Conservation (phyloP, 2,113 vertebrate species). For the Cardinalis cardinalis region DNA sequence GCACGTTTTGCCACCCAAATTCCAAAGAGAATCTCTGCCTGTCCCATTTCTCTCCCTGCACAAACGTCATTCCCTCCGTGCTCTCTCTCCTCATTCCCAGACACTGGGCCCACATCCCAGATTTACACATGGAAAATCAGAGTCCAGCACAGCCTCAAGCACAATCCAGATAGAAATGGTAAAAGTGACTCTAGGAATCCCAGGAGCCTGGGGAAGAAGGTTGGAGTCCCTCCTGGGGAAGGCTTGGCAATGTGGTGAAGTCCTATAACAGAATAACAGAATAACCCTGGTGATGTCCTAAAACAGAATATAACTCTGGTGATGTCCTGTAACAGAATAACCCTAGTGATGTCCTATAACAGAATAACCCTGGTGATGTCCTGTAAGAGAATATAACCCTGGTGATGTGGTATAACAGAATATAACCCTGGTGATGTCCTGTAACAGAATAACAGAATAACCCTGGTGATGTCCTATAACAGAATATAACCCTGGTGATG, state of each 20-base stretch:
- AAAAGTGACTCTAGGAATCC: background rate
- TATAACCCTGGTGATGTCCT: too few relatives aligned
- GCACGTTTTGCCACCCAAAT: background rate
- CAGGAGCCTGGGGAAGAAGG: background rate
- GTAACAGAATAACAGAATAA: too few relatives aligned
- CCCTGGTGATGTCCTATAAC: too few relatives aligned
- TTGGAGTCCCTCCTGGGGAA: accelerated
- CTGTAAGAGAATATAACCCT: too few relatives aligned
- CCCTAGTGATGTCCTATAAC: too few relatives aligned
- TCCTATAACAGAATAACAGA: too few relatives aligned
- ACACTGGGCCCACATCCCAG: accelerated
- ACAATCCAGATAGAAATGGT: background rate
- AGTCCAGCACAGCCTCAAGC: background rate
- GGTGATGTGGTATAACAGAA: too few relatives aligned
- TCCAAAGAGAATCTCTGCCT: background rate
- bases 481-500: too few relatives aligned
- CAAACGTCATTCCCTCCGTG: accelerated
- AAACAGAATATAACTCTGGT: too few relatives aligned
- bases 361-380: too few relatives aligned
- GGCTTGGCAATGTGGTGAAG: background rate
- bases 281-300: too few relatives aligned
- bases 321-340: too few relatives aligned
- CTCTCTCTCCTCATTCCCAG: background rate
- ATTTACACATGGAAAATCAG: background rate
- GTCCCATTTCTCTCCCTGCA: background rate